Conservation (phyloP, 2,888 invertebrate species). For the Sclerodermus sp. region DNA sequence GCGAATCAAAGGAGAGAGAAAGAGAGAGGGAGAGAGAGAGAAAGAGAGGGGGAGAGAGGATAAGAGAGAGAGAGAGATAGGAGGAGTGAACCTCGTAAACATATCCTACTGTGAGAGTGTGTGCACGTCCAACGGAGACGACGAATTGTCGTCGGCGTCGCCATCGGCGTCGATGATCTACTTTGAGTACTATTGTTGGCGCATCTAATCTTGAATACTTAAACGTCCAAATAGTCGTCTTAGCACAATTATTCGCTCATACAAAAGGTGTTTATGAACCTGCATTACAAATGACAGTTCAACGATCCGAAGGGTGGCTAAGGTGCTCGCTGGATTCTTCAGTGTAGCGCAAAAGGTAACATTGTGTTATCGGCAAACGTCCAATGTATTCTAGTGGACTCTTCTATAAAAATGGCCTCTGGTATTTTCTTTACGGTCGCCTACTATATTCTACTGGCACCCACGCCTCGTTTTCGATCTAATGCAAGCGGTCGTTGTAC, state of each 20-base stretch:
- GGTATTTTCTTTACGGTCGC: constrained; percentile 3
- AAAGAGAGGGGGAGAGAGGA: constrained; percentile 5
- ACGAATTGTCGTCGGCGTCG: no score
- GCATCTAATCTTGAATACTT: no score
- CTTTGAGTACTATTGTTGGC: no score
- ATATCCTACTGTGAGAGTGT: no score
- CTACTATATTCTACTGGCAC: not conserved
- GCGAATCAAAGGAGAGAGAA: constrained; percentile 2
- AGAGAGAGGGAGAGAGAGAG: constrained; percentile 5
- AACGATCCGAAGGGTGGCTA: constrained; percentile 18
- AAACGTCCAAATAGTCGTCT: no score
- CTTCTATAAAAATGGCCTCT: constrained; percentile 30
- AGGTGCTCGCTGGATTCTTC: constrained; percentile 29
- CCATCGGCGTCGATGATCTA: no score
- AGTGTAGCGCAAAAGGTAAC: constrained; percentile 23
- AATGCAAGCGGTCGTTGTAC: not conserved
- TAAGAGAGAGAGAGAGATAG: not conserved
- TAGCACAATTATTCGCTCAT: no score
- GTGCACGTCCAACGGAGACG: no score
- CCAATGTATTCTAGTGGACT: constrained; percentile 22
- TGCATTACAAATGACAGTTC: constrained; percentile 32
- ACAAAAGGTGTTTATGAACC: constrained; percentile 13
- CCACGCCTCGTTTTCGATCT: not conserved
- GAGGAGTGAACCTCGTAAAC: no score
- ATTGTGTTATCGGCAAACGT: constrained; percentile 12